phyloP scores from a whole-genome alignment of 2,888 invertebrate genomes.

The Nemurella pictetii region DNA sequence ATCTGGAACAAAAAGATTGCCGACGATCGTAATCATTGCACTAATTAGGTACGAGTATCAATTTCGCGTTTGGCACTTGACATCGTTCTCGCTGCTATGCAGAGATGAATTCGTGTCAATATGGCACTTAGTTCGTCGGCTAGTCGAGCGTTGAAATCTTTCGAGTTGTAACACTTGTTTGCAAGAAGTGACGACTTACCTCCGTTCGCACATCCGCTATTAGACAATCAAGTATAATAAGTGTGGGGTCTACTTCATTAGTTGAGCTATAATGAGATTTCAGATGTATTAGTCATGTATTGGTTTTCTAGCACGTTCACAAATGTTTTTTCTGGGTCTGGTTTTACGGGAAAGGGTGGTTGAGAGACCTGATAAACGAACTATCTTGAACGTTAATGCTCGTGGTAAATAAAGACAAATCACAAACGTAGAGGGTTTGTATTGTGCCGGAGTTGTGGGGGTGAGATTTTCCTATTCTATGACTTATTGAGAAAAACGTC shows the following conservation, averaged over 20 bases:
- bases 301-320: too few species aligned
- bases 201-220: background rate
- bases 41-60: background rate
- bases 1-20: constrained; percentile 13
- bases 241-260: background rate
- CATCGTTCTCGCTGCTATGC: background rate
- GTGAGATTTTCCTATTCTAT: too few species aligned
- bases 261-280: background rate
- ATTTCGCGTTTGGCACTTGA: background rate
- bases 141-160: background rate
- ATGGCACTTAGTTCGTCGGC: background rate
- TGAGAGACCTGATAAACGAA: too few species aligned
- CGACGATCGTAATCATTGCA: background rate
- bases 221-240: background rate
- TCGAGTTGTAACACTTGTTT: background rate
- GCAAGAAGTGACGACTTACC: too few species aligned
- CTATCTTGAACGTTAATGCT: too few species aligned
- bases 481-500: too few species aligned
- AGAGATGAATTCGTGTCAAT: background rate
- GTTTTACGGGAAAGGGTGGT: too few species aligned
- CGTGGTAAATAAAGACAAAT: too few species aligned
- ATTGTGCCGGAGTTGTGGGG: too few species aligned
- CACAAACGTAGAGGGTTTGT: too few species aligned
- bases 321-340: too few species aligned
- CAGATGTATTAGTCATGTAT: too few species aligned